Base-by-base conservation (phyloP, 1,140 invertebrate genomes). In the Thalassaphorura encarpata region DNA sequence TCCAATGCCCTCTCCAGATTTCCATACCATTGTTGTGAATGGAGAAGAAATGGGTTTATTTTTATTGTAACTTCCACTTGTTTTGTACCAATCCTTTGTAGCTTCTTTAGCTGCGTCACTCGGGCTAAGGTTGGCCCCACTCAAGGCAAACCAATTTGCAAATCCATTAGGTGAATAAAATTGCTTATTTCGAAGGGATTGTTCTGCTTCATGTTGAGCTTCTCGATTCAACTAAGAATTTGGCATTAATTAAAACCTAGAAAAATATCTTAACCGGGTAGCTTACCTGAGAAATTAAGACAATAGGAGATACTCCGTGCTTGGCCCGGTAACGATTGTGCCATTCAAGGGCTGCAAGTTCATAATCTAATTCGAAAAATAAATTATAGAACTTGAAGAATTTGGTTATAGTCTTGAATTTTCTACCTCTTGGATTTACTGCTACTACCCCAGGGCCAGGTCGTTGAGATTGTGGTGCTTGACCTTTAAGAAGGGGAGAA, bases 201-300 rank as follows among this genome's bases (percentile, higher is more conserved):
- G 31, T 24, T 55, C 53, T 3, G 53, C 53, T 41, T 41, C 41
- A 13, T 48, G 26, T 28, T 55, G 53, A 47, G 53, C 53, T 21
- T 55, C 53, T 33, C 42, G 46, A n/a, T 26, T 47, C 5, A 55
- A 21, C 53, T 48, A 19, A 27, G 18, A n/a, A 11, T 2, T 43
- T 23, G 19, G 18, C 24, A 18, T 19, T 19, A 23, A 11, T 40
- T 11, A 11, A 54, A n/a, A n/a, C n/a, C n/a, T n/a, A n/a, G n/a
- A n/a, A n/a, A n/a, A n/a, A n/a, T n/a, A n/a, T n/a, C n/a, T n/a
- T n/a, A n/a, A 40, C 31, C 16, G n/a, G 13, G 8, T 18, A 18
- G 16, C 11, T 4, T 45, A 53, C 51, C 51, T 41, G 42, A 28
- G 11, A 23, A 23, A 28, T 39, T 2, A 53, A 5, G n/a, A 29